These are phyloP conservation scores for Cynodonichthys magdalenae DNA, from an alignment of 2,797 vertebrate genomes.

Conservation along the genomic window DNA sequence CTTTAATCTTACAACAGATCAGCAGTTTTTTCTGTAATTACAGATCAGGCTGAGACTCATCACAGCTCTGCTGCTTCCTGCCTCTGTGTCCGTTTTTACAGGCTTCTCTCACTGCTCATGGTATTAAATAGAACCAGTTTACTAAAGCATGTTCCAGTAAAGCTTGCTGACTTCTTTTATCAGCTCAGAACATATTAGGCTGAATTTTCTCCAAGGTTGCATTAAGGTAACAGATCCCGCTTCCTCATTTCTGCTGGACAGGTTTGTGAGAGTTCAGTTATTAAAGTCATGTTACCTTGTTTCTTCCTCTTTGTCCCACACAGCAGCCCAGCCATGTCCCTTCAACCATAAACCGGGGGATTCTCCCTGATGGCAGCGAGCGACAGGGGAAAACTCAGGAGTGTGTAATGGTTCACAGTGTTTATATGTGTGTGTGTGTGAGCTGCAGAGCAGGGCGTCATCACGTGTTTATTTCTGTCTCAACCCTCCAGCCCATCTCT, in stretches of 20 bases:
- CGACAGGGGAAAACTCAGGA: conserved; percentile 29
- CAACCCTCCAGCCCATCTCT: conserved; percentile 71
- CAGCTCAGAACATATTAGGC: neutral
- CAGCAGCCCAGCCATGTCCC: conserved; percentile 86
- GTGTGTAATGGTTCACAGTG: conserved; percentile 13
- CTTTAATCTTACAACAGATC: conserved; percentile 62
- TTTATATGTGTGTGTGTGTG: conserved; percentile 24
- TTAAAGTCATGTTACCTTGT: conserved; percentile 76
- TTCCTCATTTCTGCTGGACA: conserved; percentile 44
- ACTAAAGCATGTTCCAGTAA: neutral
- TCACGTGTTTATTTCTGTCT: conserved; percentile 83
- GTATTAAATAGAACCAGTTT: conserved; percentile 4
- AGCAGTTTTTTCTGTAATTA: conserved; percentile 74
- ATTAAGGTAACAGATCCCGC: conserved; percentile 33
- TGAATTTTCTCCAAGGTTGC: conserved; percentile 18
- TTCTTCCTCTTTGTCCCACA: conserved; percentile 88
- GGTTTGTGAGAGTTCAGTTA: conserved; percentile 47
- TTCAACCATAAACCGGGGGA: conserved; percentile 11
- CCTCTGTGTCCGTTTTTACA: conserved; percentile 9
- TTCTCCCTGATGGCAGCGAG: conserved; percentile 22
- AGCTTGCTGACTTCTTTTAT: conserved; percentile 1
- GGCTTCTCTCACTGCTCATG: conserved; percentile 2
- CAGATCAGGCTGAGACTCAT: conserved; percentile 54
- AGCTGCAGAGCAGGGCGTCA: conserved; percentile 71
- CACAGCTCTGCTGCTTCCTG: conserved; percentile 70